These are phyloP conservation scores for Phylloscopus whistleri DNA, from an alignment of 2,113 vertebrate genomes.

Conservation along the genomic window DNA sequence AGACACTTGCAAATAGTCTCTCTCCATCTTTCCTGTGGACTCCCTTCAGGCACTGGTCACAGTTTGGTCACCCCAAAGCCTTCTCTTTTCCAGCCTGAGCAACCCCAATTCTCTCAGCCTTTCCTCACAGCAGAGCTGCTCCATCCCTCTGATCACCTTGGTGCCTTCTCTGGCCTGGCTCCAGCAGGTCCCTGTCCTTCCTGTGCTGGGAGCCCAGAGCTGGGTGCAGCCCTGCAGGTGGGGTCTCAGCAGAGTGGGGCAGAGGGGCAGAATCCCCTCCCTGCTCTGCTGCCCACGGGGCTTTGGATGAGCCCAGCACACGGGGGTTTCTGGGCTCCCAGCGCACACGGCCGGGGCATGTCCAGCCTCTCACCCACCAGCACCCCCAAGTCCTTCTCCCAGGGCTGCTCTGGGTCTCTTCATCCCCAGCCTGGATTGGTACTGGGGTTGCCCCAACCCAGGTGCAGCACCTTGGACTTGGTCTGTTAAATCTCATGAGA, in stretches of 20 bases:
- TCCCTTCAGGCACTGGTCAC: fast-evolving
- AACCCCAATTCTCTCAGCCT: no score
- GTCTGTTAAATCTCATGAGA: background rate
- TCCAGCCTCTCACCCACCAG: no score
- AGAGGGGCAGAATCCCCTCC: no score
- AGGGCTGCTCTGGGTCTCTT: background rate
- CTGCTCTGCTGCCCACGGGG: background rate
- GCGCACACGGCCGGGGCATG: no score
- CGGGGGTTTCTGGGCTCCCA: no score
- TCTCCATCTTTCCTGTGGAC: fast-evolving
- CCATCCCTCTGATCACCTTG: no score
- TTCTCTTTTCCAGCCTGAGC: fast-evolving
- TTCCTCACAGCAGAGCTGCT: no score
- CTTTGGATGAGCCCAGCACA: background rate
- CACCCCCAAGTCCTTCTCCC: background rate
- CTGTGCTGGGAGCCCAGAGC: no score
- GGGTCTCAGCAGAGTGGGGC: no score
- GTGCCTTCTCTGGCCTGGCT: no score
- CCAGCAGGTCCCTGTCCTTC: no score
- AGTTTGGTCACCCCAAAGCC: fast-evolving
- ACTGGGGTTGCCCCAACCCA: fast-evolving
- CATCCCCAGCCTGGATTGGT: background rate
- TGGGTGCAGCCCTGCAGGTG: no score
- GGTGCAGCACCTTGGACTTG: background rate
- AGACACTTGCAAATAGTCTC: fast-evolving